phyloP scores from a whole-genome alignment of 2,888 invertebrate genomes.

The Amphipoea oculea region DNA sequence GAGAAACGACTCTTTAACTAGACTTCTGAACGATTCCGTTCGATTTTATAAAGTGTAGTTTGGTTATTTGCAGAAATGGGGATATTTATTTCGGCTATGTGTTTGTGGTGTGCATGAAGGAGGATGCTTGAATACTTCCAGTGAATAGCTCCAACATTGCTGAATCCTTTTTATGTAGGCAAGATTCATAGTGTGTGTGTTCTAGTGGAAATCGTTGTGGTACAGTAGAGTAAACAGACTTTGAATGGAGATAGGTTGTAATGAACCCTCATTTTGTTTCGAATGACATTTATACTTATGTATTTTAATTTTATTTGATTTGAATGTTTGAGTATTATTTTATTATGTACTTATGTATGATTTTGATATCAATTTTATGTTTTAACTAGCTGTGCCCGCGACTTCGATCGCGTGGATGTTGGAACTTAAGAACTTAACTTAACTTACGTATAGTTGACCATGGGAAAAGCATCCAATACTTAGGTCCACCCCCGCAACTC shows the following conservation, averaged over 20 bases:
- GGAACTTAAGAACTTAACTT: too few relatives aligned
- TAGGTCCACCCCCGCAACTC: too few relatives aligned
- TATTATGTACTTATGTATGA: not conserved
- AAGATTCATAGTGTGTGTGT: not conserved
- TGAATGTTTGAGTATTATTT: not conserved
- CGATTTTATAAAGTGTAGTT: constrained; percentile 25
- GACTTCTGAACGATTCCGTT: constrained; percentile 30
- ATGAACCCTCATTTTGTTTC: not conserved
- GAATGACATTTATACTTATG: not conserved
- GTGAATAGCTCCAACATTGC: not conserved
- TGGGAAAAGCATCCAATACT: too few relatives aligned
- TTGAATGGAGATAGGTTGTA: not conserved
- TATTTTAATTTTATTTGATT: too few relatives aligned
- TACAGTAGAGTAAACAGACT: not conserved
- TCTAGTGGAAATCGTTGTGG: not conserved
- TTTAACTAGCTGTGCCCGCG: too few relatives aligned
- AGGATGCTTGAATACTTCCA: not conserved
- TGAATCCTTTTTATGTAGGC: not conserved
- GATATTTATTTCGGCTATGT: not conserved
- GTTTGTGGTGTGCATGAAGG: not conserved
- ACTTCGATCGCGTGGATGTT: too few relatives aligned
- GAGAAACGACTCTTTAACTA: constrained; percentile 61
- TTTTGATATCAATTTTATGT: not conserved
- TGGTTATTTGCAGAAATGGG: constrained; percentile 7
- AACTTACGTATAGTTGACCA: too few relatives aligned